Conservation (phyloP, 2,888 invertebrate species). For the Acrobasis suavella region DNA sequence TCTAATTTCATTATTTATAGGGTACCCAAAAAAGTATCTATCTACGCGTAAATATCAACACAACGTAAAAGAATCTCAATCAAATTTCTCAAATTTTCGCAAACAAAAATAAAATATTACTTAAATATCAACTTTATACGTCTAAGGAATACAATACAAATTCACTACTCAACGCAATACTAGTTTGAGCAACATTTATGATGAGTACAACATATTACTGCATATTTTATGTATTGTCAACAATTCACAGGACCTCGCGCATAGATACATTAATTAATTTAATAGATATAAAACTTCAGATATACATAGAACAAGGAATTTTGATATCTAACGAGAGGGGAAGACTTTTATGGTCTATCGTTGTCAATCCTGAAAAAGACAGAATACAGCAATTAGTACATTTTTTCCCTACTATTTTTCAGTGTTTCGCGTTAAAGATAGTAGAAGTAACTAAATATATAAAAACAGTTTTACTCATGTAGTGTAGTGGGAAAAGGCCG, state of each 20-base stretch:
- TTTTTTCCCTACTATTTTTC: too few relatives aligned
- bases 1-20: conserved; percentile 3
- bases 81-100: conserved; percentile 33
- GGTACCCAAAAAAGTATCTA: conserved; percentile 22
- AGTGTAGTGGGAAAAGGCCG: too few relatives aligned
- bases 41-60: conserved; percentile 28
- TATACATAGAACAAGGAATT: conserved; percentile 72
- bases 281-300: conserved; percentile 75
- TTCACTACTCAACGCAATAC: conserved; percentile 52
- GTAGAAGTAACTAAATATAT: too few relatives aligned
- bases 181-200: conserved; percentile 76
- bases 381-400: conserved; percentile 14
- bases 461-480: too few relatives aligned
- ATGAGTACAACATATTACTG: conserved; percentile 69
- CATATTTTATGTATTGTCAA: conserved; percentile 76
- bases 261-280: conserved; percentile 59
- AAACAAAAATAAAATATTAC: conserved; percentile 36
- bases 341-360: conserved; percentile 79
- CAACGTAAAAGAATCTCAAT: conserved; percentile 26
- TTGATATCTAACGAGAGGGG: conserved; percentile 76
- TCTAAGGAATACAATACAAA: conserved; percentile 38
- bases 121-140: conserved; percentile 35
- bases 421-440: too few relatives aligned
- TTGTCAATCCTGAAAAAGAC: conserved; percentile 66
- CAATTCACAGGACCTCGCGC: conserved; percentile 69